Percentiles rank a stretch among this genome's conserved stretches.
These are phyloP conservation scores for Portevinia maculata DNA, from an alignment of 2,888 invertebrate genomes.

Conservation along the genomic window DNA sequence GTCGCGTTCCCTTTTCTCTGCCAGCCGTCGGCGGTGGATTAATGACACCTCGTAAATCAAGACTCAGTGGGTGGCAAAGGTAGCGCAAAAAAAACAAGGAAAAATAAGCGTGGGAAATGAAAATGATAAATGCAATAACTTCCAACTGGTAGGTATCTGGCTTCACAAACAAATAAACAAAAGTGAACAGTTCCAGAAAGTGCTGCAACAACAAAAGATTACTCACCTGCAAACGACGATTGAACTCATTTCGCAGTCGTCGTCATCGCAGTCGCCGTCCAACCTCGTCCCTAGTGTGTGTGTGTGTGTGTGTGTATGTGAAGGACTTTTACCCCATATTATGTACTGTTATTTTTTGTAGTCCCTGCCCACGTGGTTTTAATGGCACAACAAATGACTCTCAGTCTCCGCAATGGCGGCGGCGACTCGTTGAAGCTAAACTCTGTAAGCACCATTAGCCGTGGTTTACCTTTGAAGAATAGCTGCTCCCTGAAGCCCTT, in stretches of 20 bases:
- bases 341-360: conserved; percentile 9
- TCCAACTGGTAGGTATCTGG: conserved; percentile 73
- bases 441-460: conserved; percentile 65
- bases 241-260: conserved; percentile 24
- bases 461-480: conserved; percentile 38
- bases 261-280: conserved; percentile 9
- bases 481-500: conserved; percentile 4
- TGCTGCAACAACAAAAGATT: conserved; percentile 26
- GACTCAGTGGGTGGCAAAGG: conserved; percentile 15
- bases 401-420: conserved; percentile 61
- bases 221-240: conserved; percentile 51
- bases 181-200: conserved; percentile 43
- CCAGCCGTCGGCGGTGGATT: conserved; percentile 69
- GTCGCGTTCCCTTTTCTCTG: conserved; percentile 31
- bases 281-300: too few species aligned
- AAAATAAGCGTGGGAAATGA: conserved; percentile 66
- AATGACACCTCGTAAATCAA: conserved; percentile 74
- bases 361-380: conserved; percentile 61
- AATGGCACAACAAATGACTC: conserved; percentile 72
- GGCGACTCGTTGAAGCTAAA: conserved; percentile 36
- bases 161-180: conserved; percentile 60
- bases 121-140: conserved; percentile 75
- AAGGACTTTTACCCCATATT: conserved; percentile 38
- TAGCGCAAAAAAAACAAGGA: conserved; percentile 13
- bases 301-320: conserved; percentile 43